Conservation (phyloP, 23 tunicate species). For the Clavelina lepadiformis region DNA sequence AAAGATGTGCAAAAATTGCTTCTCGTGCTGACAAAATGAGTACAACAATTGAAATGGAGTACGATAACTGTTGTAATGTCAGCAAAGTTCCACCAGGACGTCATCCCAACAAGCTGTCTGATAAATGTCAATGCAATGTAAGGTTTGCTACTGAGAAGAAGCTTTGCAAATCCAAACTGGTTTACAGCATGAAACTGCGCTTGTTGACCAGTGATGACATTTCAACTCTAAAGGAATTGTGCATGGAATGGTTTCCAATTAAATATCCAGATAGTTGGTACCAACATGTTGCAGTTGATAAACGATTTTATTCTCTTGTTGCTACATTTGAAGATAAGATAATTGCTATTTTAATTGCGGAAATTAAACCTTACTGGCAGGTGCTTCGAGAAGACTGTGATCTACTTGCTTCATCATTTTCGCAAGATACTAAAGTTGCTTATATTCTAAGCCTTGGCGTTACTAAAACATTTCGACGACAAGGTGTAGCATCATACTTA, state of each 20-base stretch:
- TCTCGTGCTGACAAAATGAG: no score
- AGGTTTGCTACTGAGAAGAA: no score
- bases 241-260: constrained; percentile 83
- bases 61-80: no score
- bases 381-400: constrained; percentile 64
- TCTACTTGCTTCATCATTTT: constrained; percentile 41
- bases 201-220: constrained; percentile 51
- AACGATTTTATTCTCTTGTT: constrained; percentile 69
- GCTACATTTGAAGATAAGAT: constrained; percentile 57
- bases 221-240: constrained; percentile 33
- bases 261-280: constrained; percentile 86
- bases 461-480: constrained; percentile 35
- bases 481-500: constrained; percentile 62
- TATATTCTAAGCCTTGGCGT: constrained; percentile 81
- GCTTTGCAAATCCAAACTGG: background rate
- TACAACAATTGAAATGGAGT: no score
- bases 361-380: constrained; percentile 72
- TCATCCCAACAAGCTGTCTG: no score
- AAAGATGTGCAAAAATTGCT: no score
- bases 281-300: constrained; percentile 42
- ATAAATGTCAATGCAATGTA: no score
- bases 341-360: constrained; percentile 75
- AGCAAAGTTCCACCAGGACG: no score
- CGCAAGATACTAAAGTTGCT: constrained; percentile 60
- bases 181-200: constrained; percentile 25